Percentiles rank a stretch among this genome's conserved stretches.
Evolutionary conservation across 2,113 vertebrate species (phyloP).

Genomic region (Micromys minutus): DNA sequence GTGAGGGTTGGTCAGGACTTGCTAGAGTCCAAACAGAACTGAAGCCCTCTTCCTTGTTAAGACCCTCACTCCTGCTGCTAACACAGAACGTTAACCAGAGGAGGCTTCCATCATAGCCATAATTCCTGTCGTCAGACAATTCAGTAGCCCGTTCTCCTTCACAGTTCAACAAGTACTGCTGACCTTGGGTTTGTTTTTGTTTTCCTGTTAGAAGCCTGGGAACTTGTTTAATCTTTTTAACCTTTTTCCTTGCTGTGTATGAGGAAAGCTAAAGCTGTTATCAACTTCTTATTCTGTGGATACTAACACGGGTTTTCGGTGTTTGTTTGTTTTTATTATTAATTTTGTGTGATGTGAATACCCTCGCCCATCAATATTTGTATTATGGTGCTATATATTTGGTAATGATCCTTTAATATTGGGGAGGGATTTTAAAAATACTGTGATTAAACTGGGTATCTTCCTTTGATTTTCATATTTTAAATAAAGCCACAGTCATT

Average conservation of each 20-base stretch:
- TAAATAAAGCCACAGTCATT: slow-evolving; percentile 92
- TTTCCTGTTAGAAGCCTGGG: slow-evolving; percentile 71
- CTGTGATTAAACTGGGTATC: slow-evolving; percentile 93
- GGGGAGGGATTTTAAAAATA: slow-evolving; percentile 93
- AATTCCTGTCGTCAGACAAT: slow-evolving; percentile 32
- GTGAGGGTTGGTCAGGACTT: slow-evolving; percentile 66
- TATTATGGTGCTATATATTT: slow-evolving; percentile 99
- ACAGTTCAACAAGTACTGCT: slow-evolving; percentile 79
- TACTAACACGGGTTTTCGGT: slow-evolving; percentile 98
- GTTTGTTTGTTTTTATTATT: slow-evolving; percentile 90
- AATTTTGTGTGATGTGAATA: slow-evolving; percentile 90
- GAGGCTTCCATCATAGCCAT: slow-evolving; percentile 70
- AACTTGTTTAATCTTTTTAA: slow-evolving; percentile 78
- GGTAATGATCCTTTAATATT: slow-evolving; percentile 93
- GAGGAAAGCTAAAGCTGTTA: slow-evolving; percentile 87
- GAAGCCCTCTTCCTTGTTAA: slow-evolving; percentile 61
- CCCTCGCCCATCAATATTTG: slow-evolving; percentile 92
- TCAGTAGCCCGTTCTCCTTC: slow-evolving; percentile 63
- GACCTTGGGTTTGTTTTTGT: slow-evolving; percentile 70
- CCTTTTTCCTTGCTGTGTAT: slow-evolving; percentile 85
- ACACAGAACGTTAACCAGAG: slow-evolving; percentile 59
- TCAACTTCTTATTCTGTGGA: slow-evolving; percentile 86
- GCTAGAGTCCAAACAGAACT: slow-evolving; percentile 19
- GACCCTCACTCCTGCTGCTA: slow-evolving; percentile 68
- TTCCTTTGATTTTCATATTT: slow-evolving; percentile 95